Percentiles rank a stretch among this genome's conserved stretches.
phyloP scores from a whole-genome alignment of 2,113 vertebrate genomes.

The Miniopterus natalensis region DNA sequence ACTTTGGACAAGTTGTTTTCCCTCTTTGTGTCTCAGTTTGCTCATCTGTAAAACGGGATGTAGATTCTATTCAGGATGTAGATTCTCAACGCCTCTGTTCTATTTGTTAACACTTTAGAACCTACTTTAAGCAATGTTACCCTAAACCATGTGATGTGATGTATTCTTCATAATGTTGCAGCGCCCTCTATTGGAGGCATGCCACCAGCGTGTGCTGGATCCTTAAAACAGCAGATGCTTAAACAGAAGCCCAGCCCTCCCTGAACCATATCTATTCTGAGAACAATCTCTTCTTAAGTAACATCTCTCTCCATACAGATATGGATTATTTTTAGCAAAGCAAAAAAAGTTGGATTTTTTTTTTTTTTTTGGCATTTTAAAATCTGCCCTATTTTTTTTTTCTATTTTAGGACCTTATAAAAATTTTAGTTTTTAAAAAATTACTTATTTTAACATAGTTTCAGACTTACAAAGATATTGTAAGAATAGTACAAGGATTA shows the following conservation, averaged over 20 bases:
- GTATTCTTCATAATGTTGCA: constrained; percentile 57
- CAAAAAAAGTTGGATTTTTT: too few species aligned
- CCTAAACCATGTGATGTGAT: background rate
- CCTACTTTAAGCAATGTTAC: background rate
- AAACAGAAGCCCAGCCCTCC: background rate
- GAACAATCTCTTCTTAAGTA: background rate
- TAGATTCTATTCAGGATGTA: background rate
- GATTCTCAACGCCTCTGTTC: background rate
- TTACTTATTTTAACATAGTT: constrained; percentile 40
- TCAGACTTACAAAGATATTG: constrained; percentile 16
- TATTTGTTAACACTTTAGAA: background rate
- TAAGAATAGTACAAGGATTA: background rate
- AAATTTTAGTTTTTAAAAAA: background rate
- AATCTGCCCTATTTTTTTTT: background rate
- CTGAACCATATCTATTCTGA: background rate
- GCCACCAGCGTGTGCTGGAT: background rate
- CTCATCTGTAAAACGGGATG: constrained; percentile 46
- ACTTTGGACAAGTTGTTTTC: background rate
- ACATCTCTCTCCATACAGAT: background rate
- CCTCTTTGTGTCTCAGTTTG: background rate
- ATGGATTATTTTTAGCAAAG: constrained; percentile 34
- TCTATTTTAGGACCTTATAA: constrained; percentile 22
- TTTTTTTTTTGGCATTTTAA: constrained; percentile 1
- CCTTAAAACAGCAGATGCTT: background rate
- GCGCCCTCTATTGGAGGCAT: constrained; percentile 77